Base-by-base conservation (phyloP, 2,888 invertebrate species). In the Venusia cambrica region DNA sequence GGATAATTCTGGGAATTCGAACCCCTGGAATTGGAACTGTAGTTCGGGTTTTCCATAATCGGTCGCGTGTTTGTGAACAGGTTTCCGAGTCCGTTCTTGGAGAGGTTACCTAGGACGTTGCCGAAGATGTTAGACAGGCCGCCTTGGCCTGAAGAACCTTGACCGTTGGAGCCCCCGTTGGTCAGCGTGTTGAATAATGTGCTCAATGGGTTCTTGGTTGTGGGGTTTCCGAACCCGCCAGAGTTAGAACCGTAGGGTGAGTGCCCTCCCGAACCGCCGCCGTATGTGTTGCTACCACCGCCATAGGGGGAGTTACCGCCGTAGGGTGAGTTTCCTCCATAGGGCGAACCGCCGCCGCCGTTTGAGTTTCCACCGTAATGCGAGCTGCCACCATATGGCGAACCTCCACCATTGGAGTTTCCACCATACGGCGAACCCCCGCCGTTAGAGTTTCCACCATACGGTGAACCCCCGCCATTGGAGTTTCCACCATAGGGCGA, bases 1-100 rank as follows among this genome's bases (percentile, higher is more conserved):
- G 81, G 71, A 68, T 73, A 77, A 73, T 61, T 62, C 60, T 73
- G 74, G 10, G 66, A 33, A 53, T 85, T 81, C 74, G 79, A 62
- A 64, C 72, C 79, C 62, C 68, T 73, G 18, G 77, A 68, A 61
- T 75, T 77, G 1, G 76, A 68, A 50, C 66, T 66, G 36, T 77
- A 79, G 53, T 74, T 79, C 7, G 87, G 87, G 45, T 87, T 87
- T 54, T 80, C 78, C 66, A 73, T 67, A 10, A 87, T 75, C 0
- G 88, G 88, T 36, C 88, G 65, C 18, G 87, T 85, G 58, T 87
- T 83, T 42, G 79, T 68, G 54, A 55, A 70, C 21, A 79, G 48
- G 33, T 62, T 80, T 43, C 55, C 72, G 50, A 83, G 84, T 27
- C 79, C 81, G 46, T 54, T 73, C 51, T 83, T 85, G 25, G 80